Percentiles rank a stretch among this genome's conserved stretches.
phyloP scores from a whole-genome alignment of 2,797 vertebrate species.

The Cheirogaleus major region DNA sequence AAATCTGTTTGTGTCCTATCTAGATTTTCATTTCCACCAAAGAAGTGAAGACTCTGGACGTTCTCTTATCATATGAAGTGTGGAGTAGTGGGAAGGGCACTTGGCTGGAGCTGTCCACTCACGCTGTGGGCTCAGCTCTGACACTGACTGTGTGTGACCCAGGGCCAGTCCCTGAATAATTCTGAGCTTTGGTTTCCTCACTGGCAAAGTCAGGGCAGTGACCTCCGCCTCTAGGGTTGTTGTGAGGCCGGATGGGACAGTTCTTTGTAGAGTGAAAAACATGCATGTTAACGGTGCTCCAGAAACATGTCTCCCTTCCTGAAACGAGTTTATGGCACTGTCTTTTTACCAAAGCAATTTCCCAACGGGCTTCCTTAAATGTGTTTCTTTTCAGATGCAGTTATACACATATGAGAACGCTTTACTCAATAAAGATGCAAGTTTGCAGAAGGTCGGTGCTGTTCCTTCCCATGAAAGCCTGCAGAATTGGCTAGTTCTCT shows the following conservation, averaged over 20 bases:
- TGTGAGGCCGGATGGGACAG: not conserved
- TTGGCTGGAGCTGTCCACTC: not conserved
- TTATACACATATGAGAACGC: constrained; percentile 86
- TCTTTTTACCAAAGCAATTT: not conserved
- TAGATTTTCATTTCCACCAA: not conserved
- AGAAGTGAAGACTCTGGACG: not conserved
- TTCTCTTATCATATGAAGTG: not conserved
- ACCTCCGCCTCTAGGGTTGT: not conserved
- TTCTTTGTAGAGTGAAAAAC: not conserved
- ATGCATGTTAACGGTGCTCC: not conserved
- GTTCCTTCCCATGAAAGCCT: not conserved
- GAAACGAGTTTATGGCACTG: not conserved
- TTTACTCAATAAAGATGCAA: constrained; percentile 88
- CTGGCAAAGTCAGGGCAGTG: not conserved
- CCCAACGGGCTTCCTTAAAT: not conserved
- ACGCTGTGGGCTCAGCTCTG: not conserved
- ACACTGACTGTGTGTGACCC: not conserved
- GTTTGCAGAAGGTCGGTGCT: constrained; percentile 88
- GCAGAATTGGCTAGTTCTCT: not conserved
- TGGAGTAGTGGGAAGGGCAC: not conserved
- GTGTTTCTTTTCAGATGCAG: constrained; percentile 86
- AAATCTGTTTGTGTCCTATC: not conserved
- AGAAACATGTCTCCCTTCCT: not conserved
- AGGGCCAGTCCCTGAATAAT: not conserved
- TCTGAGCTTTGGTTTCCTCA: not conserved